phyloP scores from a whole-genome alignment of 2,888 invertebrate genomes.

The Syritta pipiens region DNA sequence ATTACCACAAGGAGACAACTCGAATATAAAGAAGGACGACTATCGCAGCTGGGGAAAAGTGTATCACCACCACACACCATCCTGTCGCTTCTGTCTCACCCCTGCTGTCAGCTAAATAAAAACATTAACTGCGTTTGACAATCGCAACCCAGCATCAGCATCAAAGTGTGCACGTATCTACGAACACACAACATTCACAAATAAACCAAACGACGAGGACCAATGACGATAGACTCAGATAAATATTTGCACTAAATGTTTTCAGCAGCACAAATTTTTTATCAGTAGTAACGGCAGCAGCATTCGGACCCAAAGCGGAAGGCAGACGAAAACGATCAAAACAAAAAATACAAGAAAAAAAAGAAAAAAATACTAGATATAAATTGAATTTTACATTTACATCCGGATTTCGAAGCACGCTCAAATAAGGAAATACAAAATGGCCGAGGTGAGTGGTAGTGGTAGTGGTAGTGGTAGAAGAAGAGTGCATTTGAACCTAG shows the following conservation, averaged over 20 bases:
- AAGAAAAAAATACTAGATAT: conserved; percentile 1
- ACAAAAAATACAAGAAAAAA: background rate
- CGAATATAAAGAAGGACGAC: conserved; percentile 11
- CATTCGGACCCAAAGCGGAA: background rate
- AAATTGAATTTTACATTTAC: conserved; percentile 47
- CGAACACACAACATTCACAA: background rate
- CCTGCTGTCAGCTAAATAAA: conserved; percentile 32
- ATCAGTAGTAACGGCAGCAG: conserved; percentile 12
- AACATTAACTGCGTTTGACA: conserved; percentile 36
- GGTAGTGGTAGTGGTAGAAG: too few species aligned
- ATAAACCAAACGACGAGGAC: conserved; percentile 48
- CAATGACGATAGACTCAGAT: conserved; percentile 49
- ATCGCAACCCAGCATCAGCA: conserved; percentile 31
- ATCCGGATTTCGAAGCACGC: conserved; percentile 36
- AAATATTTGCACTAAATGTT: conserved; percentile 43
- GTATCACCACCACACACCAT: background rate
- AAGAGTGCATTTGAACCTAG: background rate
- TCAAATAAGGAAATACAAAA: conserved; percentile 18
- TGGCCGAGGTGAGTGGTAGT: conserved; percentile 63
- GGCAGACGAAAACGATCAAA: background rate
- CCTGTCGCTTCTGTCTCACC: background rate
- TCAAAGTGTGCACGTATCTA: too few species aligned
- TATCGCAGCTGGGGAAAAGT: conserved; percentile 11
- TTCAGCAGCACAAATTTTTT: conserved; percentile 38
- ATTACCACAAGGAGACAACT: conserved; percentile 16